Evolutionary conservation across 2,113 vertebrate genomes (phyloP), one percentile per base, ranked within the genome.

Genomic region (Pithys albifrons): DNA sequence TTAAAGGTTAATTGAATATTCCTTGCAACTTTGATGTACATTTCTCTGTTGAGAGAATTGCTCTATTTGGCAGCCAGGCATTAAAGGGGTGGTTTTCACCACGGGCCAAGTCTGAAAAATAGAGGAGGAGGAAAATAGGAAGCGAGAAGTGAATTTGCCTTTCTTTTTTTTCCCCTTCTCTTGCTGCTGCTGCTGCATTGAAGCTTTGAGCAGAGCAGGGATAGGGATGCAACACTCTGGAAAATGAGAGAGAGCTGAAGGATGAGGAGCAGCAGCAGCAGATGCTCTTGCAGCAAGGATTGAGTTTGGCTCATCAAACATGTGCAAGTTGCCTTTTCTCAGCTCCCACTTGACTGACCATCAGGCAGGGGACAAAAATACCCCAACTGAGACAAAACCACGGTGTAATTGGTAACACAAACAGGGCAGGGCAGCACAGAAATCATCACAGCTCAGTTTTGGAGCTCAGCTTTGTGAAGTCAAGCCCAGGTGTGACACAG

Each of bases 11-110:
- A 95, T 89, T 93, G 61, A 93, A 73, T 29, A 84, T 61, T 87
- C 75, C 83, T 64, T 14, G 65, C 93, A 23, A 76, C 80, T 81
- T 19, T 6, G 93, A 49, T 91, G 70, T 10, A 4, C 54, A 8
- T 85, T 89, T 91, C 85, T 74, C 81, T 54, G 72, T 6, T 4
- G 84, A 80, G 71, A 82, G 62, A 54, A 39, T 7, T 41, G 81
- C 91, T 93, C 66, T 2, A 0, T 65, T 95, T 92, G 91, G 93
- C 93, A 97, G 93, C 62, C 89, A 89, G 70, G 93, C 89, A 82
- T 85, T 81, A 87, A 82, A 95, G 91, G 89, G 93, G 89, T 69
- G 91, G 89, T 18, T 69, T 88, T 67, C 64, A 70, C 66, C 69
- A 62, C 1, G 15, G 94, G 91, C 87, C 81, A 77, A 80, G 24